phyloP scores from a whole-genome alignment of 2,797 vertebrate species.

The Champsocephalus esox region DNA sequence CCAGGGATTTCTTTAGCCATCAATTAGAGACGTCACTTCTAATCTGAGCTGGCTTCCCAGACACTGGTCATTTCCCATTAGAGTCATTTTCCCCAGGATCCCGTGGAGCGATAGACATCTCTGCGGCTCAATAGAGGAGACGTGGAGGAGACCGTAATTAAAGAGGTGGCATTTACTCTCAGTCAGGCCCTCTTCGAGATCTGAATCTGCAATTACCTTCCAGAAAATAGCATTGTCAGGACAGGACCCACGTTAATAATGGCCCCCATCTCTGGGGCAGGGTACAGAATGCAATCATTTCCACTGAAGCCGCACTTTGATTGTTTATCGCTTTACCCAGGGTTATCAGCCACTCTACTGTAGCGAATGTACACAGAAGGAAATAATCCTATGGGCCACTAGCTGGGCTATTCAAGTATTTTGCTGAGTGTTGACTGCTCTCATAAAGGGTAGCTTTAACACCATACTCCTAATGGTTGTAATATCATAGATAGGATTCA shows the following conservation, averaged over 20 bases:
- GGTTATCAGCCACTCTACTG: slow-evolving; percentile 82
- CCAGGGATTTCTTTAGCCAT: slow-evolving; percentile 93
- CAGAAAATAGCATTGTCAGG: slow-evolving; percentile 90
- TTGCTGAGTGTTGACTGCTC: slow-evolving; percentile 66
- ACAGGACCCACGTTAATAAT: slow-evolving; percentile 86
- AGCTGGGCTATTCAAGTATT: slow-evolving; percentile 63
- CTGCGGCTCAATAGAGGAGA: slow-evolving; percentile 85
- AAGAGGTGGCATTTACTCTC: slow-evolving; percentile 94
- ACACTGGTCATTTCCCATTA: slow-evolving; percentile 96
- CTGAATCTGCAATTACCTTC: slow-evolving; percentile 92
- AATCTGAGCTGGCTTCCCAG: slow-evolving; percentile 90
- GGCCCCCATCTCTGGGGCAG: slow-evolving; percentile 82
- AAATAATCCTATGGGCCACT: slow-evolving; percentile 70
- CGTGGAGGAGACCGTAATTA: slow-evolving; percentile 90
- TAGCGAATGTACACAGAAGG: slow-evolving; percentile 75
- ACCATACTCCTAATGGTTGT: slow-evolving; percentile 65
- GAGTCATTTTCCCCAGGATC: slow-evolving; percentile 90
- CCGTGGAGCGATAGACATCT: slow-evolving; percentile 89
- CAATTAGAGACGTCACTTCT: slow-evolving; percentile 97
- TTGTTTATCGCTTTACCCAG: slow-evolving; percentile 84
- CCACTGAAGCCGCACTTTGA: slow-evolving; percentile 87
- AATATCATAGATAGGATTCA: slow-evolving; percentile 66
- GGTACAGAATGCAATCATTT: slow-evolving; percentile 83
- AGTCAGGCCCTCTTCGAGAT: slow-evolving; percentile 89
- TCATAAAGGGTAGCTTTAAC: slow-evolving; percentile 68